Conservation (phyloP, 2,888 invertebrate genomes). For the Bembecia ichneumoniformis region DNA sequence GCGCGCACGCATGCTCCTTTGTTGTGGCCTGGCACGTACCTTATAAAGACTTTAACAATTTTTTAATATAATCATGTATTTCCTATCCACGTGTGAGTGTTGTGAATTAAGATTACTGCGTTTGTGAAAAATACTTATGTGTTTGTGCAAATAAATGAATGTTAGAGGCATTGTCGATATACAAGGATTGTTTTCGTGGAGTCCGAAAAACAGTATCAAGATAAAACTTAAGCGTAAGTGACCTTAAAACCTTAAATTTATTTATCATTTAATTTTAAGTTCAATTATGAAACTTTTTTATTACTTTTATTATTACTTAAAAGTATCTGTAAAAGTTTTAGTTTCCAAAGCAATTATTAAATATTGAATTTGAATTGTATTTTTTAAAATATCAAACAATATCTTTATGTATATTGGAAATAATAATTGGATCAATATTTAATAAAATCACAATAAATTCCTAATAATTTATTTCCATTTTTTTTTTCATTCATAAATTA, state of each 20-base stretch:
- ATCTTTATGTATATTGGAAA: no score
- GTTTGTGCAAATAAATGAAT: conserved; percentile 65
- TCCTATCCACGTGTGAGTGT: neutral
- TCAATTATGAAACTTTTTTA: no score
- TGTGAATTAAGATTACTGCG: conserved; percentile 20
- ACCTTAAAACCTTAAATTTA: neutral
- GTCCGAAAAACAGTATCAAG: conserved; percentile 64
- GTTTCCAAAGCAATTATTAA: no score
- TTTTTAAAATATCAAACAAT: no score
- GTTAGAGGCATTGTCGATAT: conserved; percentile 57
- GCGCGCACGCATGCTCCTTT: conserved; percentile 56
- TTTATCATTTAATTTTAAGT: neutral
- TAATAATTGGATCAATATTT: no score
- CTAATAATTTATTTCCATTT: no score
- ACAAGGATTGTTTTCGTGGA: conserved; percentile 64
- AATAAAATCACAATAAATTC: no score
- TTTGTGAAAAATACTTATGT: conserved; percentile 26
- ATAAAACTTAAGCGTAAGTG: conserved; percentile 68
- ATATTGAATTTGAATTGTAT: no score
- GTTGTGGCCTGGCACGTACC: conserved; percentile 13
- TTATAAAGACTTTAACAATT: neutral
- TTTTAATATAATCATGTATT: neutral
- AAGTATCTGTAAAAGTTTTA: no score
- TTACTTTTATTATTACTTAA: no score
- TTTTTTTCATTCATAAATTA: no score